Conservation (phyloP, 35 echinoderm and acorn worm species). For the Ophiothrix spiculata region DNA sequence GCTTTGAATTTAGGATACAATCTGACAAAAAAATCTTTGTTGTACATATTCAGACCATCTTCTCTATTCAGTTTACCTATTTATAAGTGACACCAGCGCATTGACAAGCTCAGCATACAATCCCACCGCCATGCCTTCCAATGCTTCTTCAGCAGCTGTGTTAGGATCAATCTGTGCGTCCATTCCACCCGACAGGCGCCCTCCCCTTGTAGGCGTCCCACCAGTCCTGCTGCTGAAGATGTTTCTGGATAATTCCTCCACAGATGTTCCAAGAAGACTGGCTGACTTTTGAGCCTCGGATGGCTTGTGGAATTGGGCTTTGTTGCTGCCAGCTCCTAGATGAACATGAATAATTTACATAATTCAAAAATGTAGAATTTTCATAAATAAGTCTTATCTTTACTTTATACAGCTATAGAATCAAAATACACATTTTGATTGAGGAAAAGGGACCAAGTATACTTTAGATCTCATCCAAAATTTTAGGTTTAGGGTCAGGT, state of each 20-base stretch:
- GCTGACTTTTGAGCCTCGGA: constrained; percentile 87
- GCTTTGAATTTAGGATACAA: too few relatives aligned
- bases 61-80: constrained; percentile 46
- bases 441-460: too few relatives aligned
- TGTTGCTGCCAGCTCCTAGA: constrained; percentile 61
- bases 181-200: constrained; percentile 25
- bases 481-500: too few relatives aligned
- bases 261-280: constrained; percentile 52
- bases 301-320: constrained; percentile 80
- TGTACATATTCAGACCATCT: background rate
- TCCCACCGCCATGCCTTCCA: constrained; percentile 89
- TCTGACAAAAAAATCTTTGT: background rate
- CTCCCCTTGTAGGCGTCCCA: constrained; percentile 59
- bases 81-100: constrained; percentile 82
- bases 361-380: too few relatives aligned
- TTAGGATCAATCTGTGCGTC: constrained; percentile 29
- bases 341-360: too few relatives aligned
- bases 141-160: constrained; percentile 46
- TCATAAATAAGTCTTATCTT: too few relatives aligned
- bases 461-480: too few relatives aligned
- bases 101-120: constrained; percentile 91
- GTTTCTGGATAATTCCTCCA: constrained; percentile 77
- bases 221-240: constrained; percentile 68
- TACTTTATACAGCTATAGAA: too few relatives aligned
- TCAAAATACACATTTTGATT: too few relatives aligned